Conservation (phyloP, 2,797 vertebrate genomes). For the Ptychobarbus kaznakovi region DNA sequence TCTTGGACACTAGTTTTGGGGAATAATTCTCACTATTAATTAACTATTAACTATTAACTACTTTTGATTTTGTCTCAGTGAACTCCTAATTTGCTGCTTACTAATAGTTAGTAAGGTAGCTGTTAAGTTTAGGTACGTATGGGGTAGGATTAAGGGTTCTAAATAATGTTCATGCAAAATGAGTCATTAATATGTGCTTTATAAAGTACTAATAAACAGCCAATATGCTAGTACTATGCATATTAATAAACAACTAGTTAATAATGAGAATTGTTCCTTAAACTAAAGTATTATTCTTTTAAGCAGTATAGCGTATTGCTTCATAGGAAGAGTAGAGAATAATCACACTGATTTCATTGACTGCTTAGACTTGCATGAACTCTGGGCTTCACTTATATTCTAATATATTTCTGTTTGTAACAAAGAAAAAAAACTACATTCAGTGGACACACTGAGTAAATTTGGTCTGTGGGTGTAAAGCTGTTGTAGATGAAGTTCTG, state of each 20-base stretch:
- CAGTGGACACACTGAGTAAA: constrained; percentile 12
- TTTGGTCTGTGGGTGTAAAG: constrained; percentile 7
- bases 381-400: not conserved
- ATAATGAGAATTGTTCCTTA: not conserved
- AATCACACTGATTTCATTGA: constrained; percentile 1
- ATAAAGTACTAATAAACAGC: not conserved
- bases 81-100: not conserved
- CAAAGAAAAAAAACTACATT: not conserved
- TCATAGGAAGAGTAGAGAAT: not conserved
- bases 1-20: not conserved
- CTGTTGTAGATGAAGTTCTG: constrained; percentile 7
- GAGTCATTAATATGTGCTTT: not conserved
- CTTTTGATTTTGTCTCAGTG: not conserved
- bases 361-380: not conserved
- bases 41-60: not conserved
- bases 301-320: not conserved
- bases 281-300: not conserved
- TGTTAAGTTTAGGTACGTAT: not conserved
- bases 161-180: too few species aligned
- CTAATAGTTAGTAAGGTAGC: not conserved
- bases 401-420: constrained; percentile 12
- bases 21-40: not conserved
- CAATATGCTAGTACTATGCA: not conserved
- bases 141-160: not conserved
- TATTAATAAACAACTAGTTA: not conserved